These are phyloP conservation scores for Drosophila subobscura DNA, from an alignment of 1,140 invertebrate genomes.

Conservation along the genomic window DNA sequence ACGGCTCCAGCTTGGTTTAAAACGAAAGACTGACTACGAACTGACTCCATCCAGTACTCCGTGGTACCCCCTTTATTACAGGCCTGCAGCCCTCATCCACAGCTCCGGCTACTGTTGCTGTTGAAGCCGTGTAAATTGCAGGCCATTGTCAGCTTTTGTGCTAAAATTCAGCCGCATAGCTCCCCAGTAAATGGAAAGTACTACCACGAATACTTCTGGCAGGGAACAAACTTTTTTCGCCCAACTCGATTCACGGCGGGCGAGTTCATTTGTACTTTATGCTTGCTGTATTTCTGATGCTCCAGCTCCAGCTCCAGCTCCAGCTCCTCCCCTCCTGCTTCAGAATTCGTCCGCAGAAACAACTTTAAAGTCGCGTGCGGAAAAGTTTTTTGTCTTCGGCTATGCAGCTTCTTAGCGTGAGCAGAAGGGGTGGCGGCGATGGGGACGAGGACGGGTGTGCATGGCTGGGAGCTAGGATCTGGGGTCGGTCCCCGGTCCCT, in stretches of 20 bases:
- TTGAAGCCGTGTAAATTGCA: conserved; percentile 71
- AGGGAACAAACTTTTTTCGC: conserved; percentile 23
- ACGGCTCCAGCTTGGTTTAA: conserved; percentile 30
- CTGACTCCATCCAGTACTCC: conserved; percentile 17
- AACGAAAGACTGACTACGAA: conserved; percentile 19
- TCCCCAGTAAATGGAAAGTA: conserved; percentile 10
- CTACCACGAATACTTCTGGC: conserved; percentile 2
- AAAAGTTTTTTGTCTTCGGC: conserved; percentile 43
- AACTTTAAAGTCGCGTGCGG: conserved; percentile 43
- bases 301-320: neutral
- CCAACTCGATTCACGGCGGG: conserved; percentile 22
- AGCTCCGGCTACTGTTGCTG: conserved; percentile 42
- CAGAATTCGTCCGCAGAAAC: conserved; percentile 24
- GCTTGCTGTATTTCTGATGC: conserved; percentile 74
- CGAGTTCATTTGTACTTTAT: conserved; percentile 76
- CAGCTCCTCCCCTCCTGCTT: no score
- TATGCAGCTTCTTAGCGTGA: conserved; percentile 28
- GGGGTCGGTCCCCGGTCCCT: conserved; percentile 13
- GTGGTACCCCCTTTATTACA: conserved; percentile 1
- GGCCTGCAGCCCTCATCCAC: neutral
- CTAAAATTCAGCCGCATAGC: conserved; percentile 44
- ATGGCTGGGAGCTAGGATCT: conserved; percentile 14
- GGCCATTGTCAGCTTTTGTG: conserved; percentile 70
- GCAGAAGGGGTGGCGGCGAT: neutral
- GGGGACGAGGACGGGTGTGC: no score